A percentile compares a stretch with the other conserved stretches of the same genome.
These are phyloP conservation scores for Coccyzus lansbergi DNA, from an alignment of 2,797 vertebrate species.

Conservation along the genomic window DNA sequence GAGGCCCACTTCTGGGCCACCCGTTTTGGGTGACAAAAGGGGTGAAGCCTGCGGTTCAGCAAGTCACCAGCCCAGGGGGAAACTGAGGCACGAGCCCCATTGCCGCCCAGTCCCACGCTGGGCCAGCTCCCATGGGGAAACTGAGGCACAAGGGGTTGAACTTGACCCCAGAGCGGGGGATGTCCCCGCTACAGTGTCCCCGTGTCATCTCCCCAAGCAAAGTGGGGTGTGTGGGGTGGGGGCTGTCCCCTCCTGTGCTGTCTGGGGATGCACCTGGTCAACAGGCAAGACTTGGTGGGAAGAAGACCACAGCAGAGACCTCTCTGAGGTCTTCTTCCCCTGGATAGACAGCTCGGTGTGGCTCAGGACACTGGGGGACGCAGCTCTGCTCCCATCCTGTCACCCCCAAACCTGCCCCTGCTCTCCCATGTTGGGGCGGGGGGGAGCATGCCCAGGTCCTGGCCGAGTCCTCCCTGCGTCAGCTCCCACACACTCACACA, in stretches of 20 bases:
- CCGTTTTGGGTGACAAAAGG: background rate
- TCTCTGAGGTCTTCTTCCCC: no score
- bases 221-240: rapidly evolving
- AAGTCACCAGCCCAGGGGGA: rapidly evolving
- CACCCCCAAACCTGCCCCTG: rapidly evolving
- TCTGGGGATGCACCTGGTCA: rapidly evolving
- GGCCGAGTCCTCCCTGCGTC: background rate
- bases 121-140: background rate
- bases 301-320: rapidly evolving
- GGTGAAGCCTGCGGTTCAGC: background rate
- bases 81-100: background rate
- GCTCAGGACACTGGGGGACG: rapidly evolving
- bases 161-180: background rate
- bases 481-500: background rate
- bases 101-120: background rate
- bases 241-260: background rate
- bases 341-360: rapidly evolving
- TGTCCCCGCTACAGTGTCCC: background rate
- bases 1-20: rapidly evolving
- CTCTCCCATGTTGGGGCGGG: rapidly evolving
- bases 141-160: background rate
- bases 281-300: rapidly evolving
- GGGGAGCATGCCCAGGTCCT: rapidly evolving
- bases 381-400: background rate
- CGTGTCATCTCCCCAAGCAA: background rate